phyloP scores from a whole-genome alignment of 2,797 vertebrate genomes.

The Huso huso region DNA sequence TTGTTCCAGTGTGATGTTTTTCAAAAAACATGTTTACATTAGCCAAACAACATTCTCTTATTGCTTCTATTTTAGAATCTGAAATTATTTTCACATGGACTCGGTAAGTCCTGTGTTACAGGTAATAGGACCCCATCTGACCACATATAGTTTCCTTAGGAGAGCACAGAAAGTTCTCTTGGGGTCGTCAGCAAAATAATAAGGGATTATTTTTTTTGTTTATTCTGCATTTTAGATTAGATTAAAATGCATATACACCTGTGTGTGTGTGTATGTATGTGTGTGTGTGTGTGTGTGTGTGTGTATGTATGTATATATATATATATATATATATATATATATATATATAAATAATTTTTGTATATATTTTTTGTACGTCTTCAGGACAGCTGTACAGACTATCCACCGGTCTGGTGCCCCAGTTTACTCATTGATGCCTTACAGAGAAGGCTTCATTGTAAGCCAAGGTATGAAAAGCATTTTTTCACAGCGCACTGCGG shows the following conservation, averaged over 20 bases:
- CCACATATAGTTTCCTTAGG: too few species aligned
- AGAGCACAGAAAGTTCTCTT: too few species aligned
- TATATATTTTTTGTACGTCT: constrained; percentile 16
- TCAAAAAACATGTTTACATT: not conserved
- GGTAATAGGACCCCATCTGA: too few species aligned
- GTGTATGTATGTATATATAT: not conserved
- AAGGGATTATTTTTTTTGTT: constrained; percentile 10
- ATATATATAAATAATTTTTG: not conserved
- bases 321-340: too few species aligned
- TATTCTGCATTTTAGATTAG: not conserved
- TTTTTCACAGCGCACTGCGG: not conserved
- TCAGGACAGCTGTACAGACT: constrained; percentile 50
- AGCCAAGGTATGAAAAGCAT: constrained; percentile 52
- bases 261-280: too few species aligned
- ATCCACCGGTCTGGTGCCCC: constrained; percentile 58
- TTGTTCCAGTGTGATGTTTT: not conserved
- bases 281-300: too few species aligned
- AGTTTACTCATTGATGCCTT: constrained; percentile 47
- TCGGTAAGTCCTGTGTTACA: too few species aligned
- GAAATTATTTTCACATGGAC: not conserved
- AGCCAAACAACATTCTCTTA: too few species aligned
- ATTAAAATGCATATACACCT: not conserved
- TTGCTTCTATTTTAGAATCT: not conserved
- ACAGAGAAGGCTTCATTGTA: constrained; percentile 56
- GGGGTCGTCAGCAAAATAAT: not conserved